Evolutionary conservation across 30 jellyfish, hydroid and myxozoan genomes (phyloP), one percentile per base, ranked within the genome.

Genomic region (Aurelia coerulea): DNA sequence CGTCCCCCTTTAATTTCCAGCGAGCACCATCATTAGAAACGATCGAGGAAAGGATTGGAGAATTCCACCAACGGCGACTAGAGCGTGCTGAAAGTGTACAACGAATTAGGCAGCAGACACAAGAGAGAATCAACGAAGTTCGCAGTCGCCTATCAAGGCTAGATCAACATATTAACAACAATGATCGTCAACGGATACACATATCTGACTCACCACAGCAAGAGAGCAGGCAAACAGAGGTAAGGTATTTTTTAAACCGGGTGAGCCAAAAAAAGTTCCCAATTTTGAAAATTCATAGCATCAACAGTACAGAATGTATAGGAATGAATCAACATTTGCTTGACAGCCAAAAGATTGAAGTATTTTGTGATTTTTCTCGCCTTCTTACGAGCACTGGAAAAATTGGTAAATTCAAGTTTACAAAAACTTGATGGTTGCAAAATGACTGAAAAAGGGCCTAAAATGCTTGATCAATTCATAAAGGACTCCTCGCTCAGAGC

Each of bases 71-170:
- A 19, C 58, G 62, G n/a, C 49, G 78, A 53, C 84, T 88, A 76
- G 97, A 81, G 35, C 81, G 81, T 37, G 75, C 49, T 10, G 80
- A 75, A 35, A 81, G 67, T 56, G 81, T 87, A 5, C 89, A 87
- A 12, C 79, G 97, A 37, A 73, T 89, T 2, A 84, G 89, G 41
- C 97, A 89, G 64, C 90, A 89, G 77, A 71, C 97, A 32, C 93
- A 77, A 33, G 90, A 80, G 60, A 92, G 97, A 10, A 77, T 89
- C 51, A 87, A 70, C 67, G 76, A 81, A 69, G 84, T 70, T 34
- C 68, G 91, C 8, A 81, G 15, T 29, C 81, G 91, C 10, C 16
- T 81, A 51, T 81, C 91, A 65, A 81, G 84, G 67, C 68, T 81
- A 29, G 91, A 46, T 7, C 91, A 79, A 70, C 89, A 65, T 32